These are phyloP conservation scores for Ceryle rudis DNA, from an alignment of 2,797 vertebrate species.

Conservation along the genomic window DNA sequence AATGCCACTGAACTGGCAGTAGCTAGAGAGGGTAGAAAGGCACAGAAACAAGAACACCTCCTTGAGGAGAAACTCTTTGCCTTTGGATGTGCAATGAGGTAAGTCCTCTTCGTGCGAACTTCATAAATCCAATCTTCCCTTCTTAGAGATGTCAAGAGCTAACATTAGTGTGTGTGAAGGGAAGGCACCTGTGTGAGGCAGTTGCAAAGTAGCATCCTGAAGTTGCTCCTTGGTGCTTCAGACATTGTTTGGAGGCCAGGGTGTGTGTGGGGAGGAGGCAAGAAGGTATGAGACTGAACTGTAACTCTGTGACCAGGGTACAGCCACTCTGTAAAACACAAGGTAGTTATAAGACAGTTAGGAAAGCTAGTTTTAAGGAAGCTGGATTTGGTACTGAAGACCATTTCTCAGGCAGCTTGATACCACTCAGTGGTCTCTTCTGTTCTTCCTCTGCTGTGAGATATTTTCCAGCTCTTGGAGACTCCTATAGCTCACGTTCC, in stretches of 20 bases:
- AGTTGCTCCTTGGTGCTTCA: background rate
- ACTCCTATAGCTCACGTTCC: background rate
- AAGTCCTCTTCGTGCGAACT: rapidly evolving
- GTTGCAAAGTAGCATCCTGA: background rate
- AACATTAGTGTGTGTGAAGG: background rate
- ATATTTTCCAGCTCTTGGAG: background rate
- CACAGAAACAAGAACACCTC: background rate
- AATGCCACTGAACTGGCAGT: background rate
- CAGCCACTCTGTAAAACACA: background rate
- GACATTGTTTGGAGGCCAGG: background rate
- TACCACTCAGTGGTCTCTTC: background rate
- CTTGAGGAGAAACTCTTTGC: background rate
- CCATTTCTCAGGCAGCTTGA: background rate
- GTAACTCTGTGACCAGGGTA: background rate
- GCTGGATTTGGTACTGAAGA: background rate
- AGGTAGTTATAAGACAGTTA: background rate
- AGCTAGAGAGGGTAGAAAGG: background rate
- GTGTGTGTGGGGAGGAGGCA: background rate
- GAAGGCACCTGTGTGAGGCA: background rate
- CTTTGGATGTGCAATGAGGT: background rate
- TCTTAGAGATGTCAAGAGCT: background rate
- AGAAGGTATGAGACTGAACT: background rate
- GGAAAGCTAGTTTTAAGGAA: background rate
- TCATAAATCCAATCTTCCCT: background rate
- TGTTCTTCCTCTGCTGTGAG: background rate